A percentile compares a stretch with the other conserved stretches of the same genome.
Conservation (phyloP, 1,140 invertebrate species). For the Lycorma delicatula region DNA sequence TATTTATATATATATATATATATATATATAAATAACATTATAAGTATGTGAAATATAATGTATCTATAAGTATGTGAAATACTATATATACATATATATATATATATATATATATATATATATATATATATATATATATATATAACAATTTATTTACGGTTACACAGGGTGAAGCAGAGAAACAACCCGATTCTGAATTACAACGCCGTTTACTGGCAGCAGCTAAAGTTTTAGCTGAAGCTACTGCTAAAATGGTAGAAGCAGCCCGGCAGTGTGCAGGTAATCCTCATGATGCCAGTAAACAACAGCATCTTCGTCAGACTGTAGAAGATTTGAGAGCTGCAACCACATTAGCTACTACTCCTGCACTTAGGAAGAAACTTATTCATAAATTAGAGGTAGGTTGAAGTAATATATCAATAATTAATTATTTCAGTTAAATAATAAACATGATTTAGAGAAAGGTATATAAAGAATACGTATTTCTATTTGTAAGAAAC, state of each 20-base stretch:
- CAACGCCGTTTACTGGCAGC: constrained; percentile 85
- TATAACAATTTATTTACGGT: neutral
- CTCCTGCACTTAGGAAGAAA: constrained; percentile 67
- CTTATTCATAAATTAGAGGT: constrained; percentile 65
- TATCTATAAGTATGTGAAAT: too few relatives aligned
- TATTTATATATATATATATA: too few relatives aligned
- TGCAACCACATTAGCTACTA: constrained; percentile 77
- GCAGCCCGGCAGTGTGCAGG: constrained; percentile 87
- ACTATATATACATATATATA: too few relatives aligned
- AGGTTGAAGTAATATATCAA: too few relatives aligned
- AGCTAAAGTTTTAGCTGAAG: constrained; percentile 88
- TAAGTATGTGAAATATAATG: too few relatives aligned
- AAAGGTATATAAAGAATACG: too few relatives aligned
- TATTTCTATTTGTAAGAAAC: too few relatives aligned
- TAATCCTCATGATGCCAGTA: constrained; percentile 70
- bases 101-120: too few relatives aligned
- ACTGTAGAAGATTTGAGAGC: constrained; percentile 88
- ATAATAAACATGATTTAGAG: too few relatives aligned
- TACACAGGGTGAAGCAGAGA: constrained; percentile 71
- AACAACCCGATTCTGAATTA: constrained; percentile 75
- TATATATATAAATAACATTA: too few relatives aligned
- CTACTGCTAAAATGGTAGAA: constrained; percentile 92
- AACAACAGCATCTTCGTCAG: constrained; percentile 71
- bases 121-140: too few relatives aligned
- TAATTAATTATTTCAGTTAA: too few relatives aligned